Base-by-base conservation (phyloP, 2,113 vertebrate genomes). In the Tenebrosternarchus preto region DNA sequence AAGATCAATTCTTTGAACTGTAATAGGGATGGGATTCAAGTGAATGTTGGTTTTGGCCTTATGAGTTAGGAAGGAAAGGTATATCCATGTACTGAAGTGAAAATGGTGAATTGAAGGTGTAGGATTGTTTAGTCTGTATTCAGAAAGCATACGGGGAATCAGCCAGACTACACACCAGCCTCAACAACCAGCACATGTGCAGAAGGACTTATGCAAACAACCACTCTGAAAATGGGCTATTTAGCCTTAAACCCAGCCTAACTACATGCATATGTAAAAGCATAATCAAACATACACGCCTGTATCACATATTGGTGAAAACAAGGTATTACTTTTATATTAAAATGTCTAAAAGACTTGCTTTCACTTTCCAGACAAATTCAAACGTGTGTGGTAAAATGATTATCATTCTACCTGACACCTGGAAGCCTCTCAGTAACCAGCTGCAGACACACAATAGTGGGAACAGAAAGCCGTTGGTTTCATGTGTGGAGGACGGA, bases 61-160 rank as follows among this genome's bases (percentile, higher is more conserved):
- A n/a, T 24, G 31, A 5, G 15, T 5, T 55, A 3, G 29, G 27
- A 15, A 4, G 24, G 36, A 39, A 24, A 5, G 17, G 5, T 56
- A 27, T 67, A 20, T 39, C 36, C 68, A 25, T 11, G 12, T 36
- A 27, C 36, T 67, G 67, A 61, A 22, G 43, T 59, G 29, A 24
- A 79, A 79, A 71, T 25, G 33, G 11, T 50, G 33, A 25, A 36
- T 24, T 55, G 12, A 56, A 24, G 4, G 31, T 11, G 15, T 9
- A 15, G 15, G 3, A 46, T 82, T 78, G 61, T 60, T 82, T 73
- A 82, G 81, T 74, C 81, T 78, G 63, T 60, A 22, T 27, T 50
- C 53, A 69, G 27, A 73, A 33, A 61, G 63, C 70, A 69, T 43
- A 31, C 22, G 39, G n/a, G 16, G 53, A 25, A 59, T 27, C 67